Evolutionary conservation across 2,797 vertebrate species (phyloP).

Genomic region (Hoplostethus mediterraneus): DNA sequence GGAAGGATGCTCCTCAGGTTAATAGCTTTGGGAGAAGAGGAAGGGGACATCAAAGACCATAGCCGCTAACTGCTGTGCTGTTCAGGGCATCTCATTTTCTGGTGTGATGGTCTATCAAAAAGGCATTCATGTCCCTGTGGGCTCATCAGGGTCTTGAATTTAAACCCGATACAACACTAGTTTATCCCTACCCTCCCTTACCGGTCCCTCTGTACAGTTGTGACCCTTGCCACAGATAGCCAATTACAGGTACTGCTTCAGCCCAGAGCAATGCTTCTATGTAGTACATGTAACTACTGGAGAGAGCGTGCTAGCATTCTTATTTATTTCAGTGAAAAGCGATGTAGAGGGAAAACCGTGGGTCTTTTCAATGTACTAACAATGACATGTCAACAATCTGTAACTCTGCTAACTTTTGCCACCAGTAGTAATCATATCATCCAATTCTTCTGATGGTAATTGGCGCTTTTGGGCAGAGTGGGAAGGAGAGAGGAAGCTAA

Average conservation of each 20-base stretch:
- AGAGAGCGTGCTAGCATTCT: conserved; percentile 31
- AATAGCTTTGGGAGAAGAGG: conserved; percentile 29
- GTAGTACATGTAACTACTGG: conserved; percentile 26
- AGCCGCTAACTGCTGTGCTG: conserved; percentile 40
- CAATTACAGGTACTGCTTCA: conserved; percentile 61
- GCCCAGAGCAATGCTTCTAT: conserved; percentile 37
- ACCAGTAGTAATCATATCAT: not conserved
- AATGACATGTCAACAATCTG: not conserved
- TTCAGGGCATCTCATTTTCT: conserved; percentile 43
- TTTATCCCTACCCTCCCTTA: conserved; percentile 33
- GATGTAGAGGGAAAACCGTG: not conserved
- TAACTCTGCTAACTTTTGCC: conserved; percentile 12
- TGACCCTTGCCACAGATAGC: conserved; percentile 60
- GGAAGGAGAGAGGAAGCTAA: conserved; percentile 20
- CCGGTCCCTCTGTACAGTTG: conserved; percentile 66
- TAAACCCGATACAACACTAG: conserved; percentile 42
- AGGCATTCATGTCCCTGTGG: conserved; percentile 28
- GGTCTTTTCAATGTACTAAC: not conserved
- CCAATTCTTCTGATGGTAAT: conserved; percentile 21
- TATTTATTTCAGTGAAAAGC: conserved; percentile 37
- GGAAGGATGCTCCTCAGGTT: conserved; percentile 11
- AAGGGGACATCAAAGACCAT: conserved; percentile 34
- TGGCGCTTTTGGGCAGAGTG: conserved; percentile 29
- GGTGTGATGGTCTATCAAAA: conserved; percentile 47
- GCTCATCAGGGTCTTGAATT: conserved; percentile 44